A percentile compares a stretch with the other conserved stretches of the same genome.
Evolutionary conservation across 1,140 invertebrate species (phyloP).

Genomic region (Heliconius hewitsoni): DNA sequence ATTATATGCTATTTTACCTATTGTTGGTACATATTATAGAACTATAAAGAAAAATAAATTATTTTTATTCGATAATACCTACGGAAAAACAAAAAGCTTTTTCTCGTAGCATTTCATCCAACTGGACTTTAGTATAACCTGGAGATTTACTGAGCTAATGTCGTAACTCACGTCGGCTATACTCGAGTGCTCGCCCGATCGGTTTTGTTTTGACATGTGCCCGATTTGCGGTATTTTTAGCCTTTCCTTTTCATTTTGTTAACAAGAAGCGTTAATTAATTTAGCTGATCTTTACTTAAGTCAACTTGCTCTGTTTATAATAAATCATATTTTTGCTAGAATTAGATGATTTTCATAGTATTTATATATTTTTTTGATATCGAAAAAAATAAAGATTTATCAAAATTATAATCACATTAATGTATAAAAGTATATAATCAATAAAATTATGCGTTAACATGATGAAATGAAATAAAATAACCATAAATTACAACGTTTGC

Average conservation of each 20-base stretch:
- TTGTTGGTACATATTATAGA: no score
- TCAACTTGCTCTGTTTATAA: background rate
- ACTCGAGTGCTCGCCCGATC: slow-evolving; percentile 33
- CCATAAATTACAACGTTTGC: no score
- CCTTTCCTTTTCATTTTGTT: background rate
- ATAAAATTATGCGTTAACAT: no score
- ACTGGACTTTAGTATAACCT: slow-evolving; percentile 38
- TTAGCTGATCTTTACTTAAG: background rate
- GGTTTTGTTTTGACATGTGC: slow-evolving; percentile 40
- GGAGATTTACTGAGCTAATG: slow-evolving; percentile 43
- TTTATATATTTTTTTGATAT: background rate
- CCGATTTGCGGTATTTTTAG: slow-evolving; percentile 26
- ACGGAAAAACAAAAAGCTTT: background rate
- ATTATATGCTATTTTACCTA: no score
- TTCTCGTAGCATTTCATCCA: slow-evolving; percentile 23
- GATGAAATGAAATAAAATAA: no score
- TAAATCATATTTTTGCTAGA: background rate
- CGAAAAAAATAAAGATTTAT: no score
- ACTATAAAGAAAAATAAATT: background rate
- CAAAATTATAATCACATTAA: no score
- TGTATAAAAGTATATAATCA: no score
- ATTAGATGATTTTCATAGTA: background rate
- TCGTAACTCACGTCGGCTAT: slow-evolving; percentile 42
- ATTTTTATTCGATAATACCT: background rate
- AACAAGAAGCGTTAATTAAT: slow-evolving; percentile 4